phyloP scores from a whole-genome alignment of 2,113 vertebrate genomes.

The Cettia cetti region DNA sequence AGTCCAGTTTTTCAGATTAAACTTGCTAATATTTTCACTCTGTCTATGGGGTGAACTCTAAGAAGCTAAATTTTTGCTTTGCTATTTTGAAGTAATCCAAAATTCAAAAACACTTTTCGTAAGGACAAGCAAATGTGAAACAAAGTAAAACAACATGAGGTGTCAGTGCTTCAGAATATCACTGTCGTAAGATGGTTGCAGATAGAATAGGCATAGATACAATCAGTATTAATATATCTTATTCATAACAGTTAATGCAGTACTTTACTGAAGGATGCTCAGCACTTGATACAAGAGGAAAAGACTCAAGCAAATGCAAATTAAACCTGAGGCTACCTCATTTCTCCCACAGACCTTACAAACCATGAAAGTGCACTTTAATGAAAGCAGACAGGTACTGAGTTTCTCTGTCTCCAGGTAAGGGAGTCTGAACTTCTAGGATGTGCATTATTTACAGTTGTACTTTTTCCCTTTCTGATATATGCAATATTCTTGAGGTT shows the following conservation, averaged over 20 bases:
- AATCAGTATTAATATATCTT: not conserved
- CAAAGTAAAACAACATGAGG: not conserved
- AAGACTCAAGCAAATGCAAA: not conserved
- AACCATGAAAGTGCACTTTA: not conserved
- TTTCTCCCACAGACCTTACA: not conserved
- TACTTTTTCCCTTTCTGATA: not conserved
- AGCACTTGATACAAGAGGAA: not conserved
- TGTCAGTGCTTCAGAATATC: not conserved
- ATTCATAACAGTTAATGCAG: not conserved
- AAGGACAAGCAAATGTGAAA: not conserved
- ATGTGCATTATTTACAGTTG: not conserved
- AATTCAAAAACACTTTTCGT: not conserved
- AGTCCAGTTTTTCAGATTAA: not conserved
- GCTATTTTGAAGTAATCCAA: not conserved
- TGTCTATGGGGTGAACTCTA: not conserved
- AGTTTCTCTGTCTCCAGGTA: not conserved
- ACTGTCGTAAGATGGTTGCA: not conserved
- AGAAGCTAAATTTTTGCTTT: not conserved
- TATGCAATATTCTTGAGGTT: not conserved
- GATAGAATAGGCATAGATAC: not conserved
- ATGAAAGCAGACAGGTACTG: not conserved
- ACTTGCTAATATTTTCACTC: not conserved
- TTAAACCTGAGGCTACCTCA: not conserved
- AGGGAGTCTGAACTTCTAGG: not conserved
- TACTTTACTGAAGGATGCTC: not conserved